Conservation (phyloP, 2,888 invertebrate species). For the Halictus ligatus region DNA sequence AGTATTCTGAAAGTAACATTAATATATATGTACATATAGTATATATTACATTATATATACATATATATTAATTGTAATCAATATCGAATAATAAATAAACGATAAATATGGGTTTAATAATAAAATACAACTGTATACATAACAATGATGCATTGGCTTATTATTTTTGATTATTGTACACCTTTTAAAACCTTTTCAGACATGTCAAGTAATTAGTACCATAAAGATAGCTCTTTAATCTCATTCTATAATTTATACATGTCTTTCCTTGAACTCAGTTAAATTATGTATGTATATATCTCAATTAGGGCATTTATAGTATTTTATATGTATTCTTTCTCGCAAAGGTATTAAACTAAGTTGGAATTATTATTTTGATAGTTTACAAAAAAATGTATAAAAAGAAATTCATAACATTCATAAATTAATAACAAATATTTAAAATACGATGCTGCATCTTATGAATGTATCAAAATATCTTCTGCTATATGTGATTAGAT, state of each 20-base stretch:
- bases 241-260: conserved; percentile 56
- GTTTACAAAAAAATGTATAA: conserved; percentile 54
- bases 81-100: conserved; percentile 34
- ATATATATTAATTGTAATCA: conserved; percentile 2
- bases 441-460: conserved; percentile 51
- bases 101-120: conserved; percentile 53
- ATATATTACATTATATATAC: too few species aligned
- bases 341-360: conserved; percentile 48
- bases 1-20: neutral
- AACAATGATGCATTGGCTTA: conserved; percentile 71
- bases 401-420: conserved; percentile 57
- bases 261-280: conserved; percentile 50
- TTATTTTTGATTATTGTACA: conserved; percentile 74
- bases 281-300: conserved; percentile 50
- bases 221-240: conserved; percentile 58
- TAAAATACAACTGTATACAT: conserved; percentile 58
- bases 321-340: conserved; percentile 32
- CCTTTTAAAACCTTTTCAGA: conserved; percentile 56
- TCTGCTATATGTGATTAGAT: conserved; percentile 60
- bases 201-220: conserved; percentile 60
- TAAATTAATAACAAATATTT: conserved; percentile 69
- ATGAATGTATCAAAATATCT: conserved; percentile 71
- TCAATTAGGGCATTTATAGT: conserved; percentile 37
- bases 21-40: neutral
- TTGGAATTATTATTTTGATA: conserved; percentile 30